phyloP scores from a whole-genome alignment of 2,888 invertebrate genomes.

The Siphlonurus alternatus region DNA sequence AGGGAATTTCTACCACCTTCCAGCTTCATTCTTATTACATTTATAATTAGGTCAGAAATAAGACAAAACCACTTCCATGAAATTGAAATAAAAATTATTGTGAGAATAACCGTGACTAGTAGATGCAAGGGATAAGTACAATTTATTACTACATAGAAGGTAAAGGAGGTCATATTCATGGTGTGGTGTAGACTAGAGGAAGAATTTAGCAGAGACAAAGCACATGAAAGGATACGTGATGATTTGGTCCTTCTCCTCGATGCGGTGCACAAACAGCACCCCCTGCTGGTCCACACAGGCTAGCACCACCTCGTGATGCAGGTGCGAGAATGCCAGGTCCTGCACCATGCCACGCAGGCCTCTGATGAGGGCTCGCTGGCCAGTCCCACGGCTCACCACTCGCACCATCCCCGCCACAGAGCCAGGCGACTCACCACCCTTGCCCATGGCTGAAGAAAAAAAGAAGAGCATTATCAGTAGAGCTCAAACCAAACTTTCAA shows the following conservation, averaged over 20 bases:
- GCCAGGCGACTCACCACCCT: conserved; percentile 28
- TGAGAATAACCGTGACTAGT: too few species aligned
- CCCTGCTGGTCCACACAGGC: conserved; percentile 80
- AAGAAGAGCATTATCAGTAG: too few species aligned
- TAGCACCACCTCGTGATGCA: conserved; percentile 55
- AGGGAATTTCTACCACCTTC: too few species aligned
- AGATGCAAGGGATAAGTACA: too few species aligned
- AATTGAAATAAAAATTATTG: too few species aligned
- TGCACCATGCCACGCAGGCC: conserved; percentile 78
- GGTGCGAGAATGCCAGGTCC: conserved; percentile 81
- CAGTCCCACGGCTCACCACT: conserved; percentile 59
- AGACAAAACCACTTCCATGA: too few species aligned
- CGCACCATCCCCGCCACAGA: conserved; percentile 46
- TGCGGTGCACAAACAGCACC: conserved; percentile 63
- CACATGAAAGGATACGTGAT: conserved; percentile 38
- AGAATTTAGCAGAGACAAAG: too few species aligned
- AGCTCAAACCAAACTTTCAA: conserved; percentile 22
- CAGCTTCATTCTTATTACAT: too few species aligned
- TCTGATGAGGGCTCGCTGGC: conserved; percentile 63
- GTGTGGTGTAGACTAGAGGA: too few species aligned
- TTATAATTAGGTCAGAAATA: too few species aligned
- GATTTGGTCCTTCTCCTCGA: conserved; percentile 41
- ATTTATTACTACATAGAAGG: too few species aligned
- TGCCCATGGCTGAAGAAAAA: conserved; percentile 13
- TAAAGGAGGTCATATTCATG: too few species aligned